Evolutionary conservation across 1,140 invertebrate species (phyloP).

Genomic region (Diachasmimorpha longicaudata): DNA sequence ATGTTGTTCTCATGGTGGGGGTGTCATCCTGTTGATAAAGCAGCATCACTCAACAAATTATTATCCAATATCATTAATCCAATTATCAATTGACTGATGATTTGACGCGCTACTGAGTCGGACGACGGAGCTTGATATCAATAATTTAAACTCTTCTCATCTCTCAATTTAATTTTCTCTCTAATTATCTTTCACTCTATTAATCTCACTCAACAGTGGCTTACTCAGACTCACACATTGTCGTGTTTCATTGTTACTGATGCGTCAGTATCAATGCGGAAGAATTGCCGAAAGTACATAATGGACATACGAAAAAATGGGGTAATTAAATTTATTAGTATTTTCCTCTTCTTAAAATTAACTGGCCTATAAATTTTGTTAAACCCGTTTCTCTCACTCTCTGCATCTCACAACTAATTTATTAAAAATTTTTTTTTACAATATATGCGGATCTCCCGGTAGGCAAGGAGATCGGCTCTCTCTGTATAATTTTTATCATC

Average conservation of each 20-base stretch:
- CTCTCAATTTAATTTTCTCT: not conserved
- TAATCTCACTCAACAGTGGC: slow-evolving; percentile 18
- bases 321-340: slow-evolving; percentile 16
- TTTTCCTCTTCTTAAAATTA: slow-evolving; percentile 50
- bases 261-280: slow-evolving; percentile 40
- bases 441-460: slow-evolving; percentile 63
- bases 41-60: not conserved
- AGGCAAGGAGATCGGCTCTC: slow-evolving; percentile 62
- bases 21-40: not conserved
- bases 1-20: not conserved
- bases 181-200: slow-evolving; percentile 17
- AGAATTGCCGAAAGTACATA: slow-evolving; percentile 58
- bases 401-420: slow-evolving; percentile 49
- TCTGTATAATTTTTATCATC: slow-evolving; percentile 61
- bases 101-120: slow-evolving; percentile 50
- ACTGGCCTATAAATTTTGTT: slow-evolving; percentile 60
- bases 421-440: slow-evolving; percentile 59
- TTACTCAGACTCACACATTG: slow-evolving; percentile 15
- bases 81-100: slow-evolving; percentile 31
- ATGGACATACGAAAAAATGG: slow-evolving; percentile 40
- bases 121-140: slow-evolving; percentile 48
- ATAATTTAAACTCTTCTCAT: slow-evolving; percentile 16
- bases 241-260: not conserved
- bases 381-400: slow-evolving; percentile 31
- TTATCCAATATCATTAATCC: not conserved